These are phyloP conservation scores for Varecia variegata DNA, from an alignment of 2,797 vertebrate species.

Conservation along the genomic window DNA sequence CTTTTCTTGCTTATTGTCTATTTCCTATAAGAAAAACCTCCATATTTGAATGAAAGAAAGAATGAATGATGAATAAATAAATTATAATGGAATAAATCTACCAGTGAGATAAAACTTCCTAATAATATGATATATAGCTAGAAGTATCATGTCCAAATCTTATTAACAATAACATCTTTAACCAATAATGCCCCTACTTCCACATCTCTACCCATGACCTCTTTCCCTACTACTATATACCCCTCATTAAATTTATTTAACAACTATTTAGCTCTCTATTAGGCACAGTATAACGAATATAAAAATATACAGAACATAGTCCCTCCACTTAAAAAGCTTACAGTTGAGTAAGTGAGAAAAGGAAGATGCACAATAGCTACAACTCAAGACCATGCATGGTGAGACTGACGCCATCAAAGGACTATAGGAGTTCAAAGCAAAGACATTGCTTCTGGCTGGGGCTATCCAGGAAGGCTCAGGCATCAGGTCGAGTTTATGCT, in stretches of 20 bases:
- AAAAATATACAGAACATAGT: slow-evolving; percentile 18
- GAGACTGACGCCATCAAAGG: background rate
- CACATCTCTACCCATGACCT: background rate
- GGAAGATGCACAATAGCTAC: background rate
- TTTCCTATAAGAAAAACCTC: background rate
- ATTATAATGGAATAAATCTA: background rate
- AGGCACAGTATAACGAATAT: slow-evolving; percentile 28
- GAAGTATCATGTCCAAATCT: slow-evolving; percentile 4
- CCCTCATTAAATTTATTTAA: slow-evolving; percentile 20
- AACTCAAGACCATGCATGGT: background rate
- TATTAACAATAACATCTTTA: slow-evolving; percentile 7
- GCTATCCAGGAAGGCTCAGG: background rate
- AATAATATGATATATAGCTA: background rate
- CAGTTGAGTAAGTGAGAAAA: background rate
- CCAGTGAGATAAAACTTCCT: background rate
- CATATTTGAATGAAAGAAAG: slow-evolving; percentile 15
- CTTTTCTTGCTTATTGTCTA: slow-evolving; percentile 20
- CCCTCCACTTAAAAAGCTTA: background rate
- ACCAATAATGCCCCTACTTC: background rate
- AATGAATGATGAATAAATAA: slow-evolving; percentile 12
- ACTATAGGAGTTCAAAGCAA: background rate
- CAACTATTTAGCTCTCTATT: slow-evolving; percentile 25
- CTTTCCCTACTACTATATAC: background rate
- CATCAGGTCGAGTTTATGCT: background rate
- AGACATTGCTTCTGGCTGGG: background rate